Evolutionary conservation across 2,113 vertebrate genomes (phyloP).

Genomic region (Apus apus): DNA sequence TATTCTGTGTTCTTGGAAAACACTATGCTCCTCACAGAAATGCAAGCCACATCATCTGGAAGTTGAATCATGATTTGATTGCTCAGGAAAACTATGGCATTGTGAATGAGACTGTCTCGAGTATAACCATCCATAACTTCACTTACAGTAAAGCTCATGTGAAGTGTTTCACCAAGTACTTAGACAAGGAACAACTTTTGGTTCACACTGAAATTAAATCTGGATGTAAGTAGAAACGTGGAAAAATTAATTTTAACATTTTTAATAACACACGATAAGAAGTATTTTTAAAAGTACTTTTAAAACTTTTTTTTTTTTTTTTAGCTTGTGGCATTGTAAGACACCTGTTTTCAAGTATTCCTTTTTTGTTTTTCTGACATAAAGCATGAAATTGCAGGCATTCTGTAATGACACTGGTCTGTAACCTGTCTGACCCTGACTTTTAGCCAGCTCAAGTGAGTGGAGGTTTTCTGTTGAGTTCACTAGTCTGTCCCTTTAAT

Average conservation of each 20-base stretch:
- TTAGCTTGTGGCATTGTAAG: not conserved
- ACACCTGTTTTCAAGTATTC: not conserved
- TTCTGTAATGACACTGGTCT: not conserved
- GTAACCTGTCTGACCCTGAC: not conserved
- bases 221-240: constrained; percentile 61
- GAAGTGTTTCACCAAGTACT: constrained; percentile 43
- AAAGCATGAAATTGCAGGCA: not conserved
- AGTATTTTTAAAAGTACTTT: not conserved
- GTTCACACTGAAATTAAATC: constrained; percentile 41
- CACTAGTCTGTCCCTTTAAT: not conserved
- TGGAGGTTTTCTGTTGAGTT: not conserved
- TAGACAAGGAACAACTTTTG: constrained; percentile 3
- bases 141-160: constrained; percentile 32
- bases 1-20: constrained; percentile 45
- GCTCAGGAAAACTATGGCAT: not conserved
- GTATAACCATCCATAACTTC: constrained; percentile 62
- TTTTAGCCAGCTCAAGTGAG: not conserved
- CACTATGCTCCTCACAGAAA: not conserved
- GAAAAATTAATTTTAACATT: not conserved
- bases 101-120: constrained; percentile 57
- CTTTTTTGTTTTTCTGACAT: not conserved
- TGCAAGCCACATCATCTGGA: constrained; percentile 70
- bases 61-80: constrained; percentile 40
- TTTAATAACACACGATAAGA: not conserved
- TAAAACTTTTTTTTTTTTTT: not conserved